Evolutionary conservation across 2,113 vertebrate genomes (phyloP).

Genomic region (Narcine bancroftii): DNA sequence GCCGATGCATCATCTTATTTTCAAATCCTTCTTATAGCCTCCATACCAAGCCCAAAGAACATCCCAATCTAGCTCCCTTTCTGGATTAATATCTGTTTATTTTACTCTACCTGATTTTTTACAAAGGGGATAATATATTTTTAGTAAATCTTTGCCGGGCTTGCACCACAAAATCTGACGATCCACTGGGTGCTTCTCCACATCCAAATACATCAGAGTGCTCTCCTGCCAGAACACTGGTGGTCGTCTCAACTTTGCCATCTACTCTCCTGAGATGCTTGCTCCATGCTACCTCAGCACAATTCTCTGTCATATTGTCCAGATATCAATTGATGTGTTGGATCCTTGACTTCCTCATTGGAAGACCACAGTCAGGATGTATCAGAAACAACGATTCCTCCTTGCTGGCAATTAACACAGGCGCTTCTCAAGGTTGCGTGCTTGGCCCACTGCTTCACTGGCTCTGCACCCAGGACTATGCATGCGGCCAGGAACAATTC

Average conservation of each 20-base stretch:
- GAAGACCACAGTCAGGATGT: too few species aligned
- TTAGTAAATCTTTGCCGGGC: neutral
- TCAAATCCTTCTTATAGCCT: neutral
- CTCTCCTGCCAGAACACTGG: neutral
- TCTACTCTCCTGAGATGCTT: neutral
- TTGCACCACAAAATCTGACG: neutral
- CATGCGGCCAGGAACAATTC: too few species aligned
- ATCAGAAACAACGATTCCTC: too few species aligned
- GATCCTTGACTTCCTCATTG: too few species aligned
- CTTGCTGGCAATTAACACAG: too few species aligned
- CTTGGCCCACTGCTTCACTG: too few species aligned
- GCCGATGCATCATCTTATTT: neutral
- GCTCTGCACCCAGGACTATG: too few species aligned
- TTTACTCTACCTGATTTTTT: neutral
- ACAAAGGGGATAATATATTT: neutral
- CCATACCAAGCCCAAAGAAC: neutral
- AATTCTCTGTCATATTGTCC: neutral
- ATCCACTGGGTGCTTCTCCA: neutral
- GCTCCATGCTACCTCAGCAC: neutral
- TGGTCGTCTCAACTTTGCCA: neutral
- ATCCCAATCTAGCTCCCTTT: neutral
- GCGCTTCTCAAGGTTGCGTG: too few species aligned
- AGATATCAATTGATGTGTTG: neutral
- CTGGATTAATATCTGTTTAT: neutral
- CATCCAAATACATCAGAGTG: neutral